Evolutionary conservation across 2,797 vertebrate genomes (phyloP).

Genomic region (Gymnodraco acuticeps): DNA sequence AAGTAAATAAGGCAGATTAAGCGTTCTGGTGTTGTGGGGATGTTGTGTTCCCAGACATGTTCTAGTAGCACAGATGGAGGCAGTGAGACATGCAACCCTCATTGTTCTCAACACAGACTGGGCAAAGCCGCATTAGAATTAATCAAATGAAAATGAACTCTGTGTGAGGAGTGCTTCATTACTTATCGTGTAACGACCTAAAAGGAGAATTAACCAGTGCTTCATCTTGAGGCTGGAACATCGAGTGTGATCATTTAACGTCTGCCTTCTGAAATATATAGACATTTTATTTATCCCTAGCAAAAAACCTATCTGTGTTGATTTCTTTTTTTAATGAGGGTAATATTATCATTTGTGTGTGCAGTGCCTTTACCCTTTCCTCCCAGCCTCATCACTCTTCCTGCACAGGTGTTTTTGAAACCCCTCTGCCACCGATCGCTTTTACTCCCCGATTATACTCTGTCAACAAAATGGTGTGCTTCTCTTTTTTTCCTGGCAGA

Average conservation of each 20-base stretch:
- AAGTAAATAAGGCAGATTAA: conserved; percentile 85
- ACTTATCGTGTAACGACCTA: conserved; percentile 36
- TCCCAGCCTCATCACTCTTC: conserved; percentile 20
- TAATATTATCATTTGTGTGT: conserved; percentile 21
- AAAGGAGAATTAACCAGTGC: conserved; percentile 42
- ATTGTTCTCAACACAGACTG: conserved; percentile 71
- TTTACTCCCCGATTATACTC: conserved; percentile 42
- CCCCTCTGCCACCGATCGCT: conserved; percentile 25
- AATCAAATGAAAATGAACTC: conserved; percentile 74
- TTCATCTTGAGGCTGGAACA: conserved; percentile 17
- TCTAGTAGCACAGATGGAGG: conserved; percentile 83
- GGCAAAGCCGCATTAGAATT: conserved; percentile 65
- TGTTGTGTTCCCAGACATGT: conserved; percentile 78
- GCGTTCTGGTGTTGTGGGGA: conserved; percentile 75
- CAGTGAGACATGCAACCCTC: conserved; percentile 79
- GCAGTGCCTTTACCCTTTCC: conserved; percentile 2
- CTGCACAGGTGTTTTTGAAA: conserved; percentile 43
- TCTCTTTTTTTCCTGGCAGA: conserved; percentile 49
- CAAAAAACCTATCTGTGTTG: not conserved
- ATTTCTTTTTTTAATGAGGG: not conserved
- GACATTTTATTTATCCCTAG: not conserved
- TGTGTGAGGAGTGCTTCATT: conserved; percentile 53
- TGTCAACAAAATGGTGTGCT: conserved; percentile 38
- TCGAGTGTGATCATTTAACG: conserved; percentile 12
- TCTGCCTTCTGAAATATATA: conserved; percentile 15